A percentile compares a stretch with the other conserved stretches of the same genome.
These are phyloP conservation scores for Apeira syringaria DNA, from an alignment of 2,888 invertebrate species.

Conservation along the genomic window DNA sequence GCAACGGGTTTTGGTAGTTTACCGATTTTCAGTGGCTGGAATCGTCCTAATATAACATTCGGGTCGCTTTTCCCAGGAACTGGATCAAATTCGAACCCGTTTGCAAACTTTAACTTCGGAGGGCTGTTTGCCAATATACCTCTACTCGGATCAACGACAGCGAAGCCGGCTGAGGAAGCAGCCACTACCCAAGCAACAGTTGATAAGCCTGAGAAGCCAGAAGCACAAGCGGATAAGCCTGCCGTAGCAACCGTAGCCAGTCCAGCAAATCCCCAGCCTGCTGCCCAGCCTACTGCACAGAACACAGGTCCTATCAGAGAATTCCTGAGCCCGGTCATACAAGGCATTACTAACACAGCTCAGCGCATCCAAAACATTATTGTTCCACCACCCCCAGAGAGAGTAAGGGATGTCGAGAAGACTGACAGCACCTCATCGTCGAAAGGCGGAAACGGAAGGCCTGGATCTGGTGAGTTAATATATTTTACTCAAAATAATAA, in stretches of 20 bases:
- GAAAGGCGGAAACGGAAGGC: slow-evolving; percentile 32
- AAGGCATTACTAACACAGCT: slow-evolving; percentile 37
- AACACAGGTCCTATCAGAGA: slow-evolving; percentile 46
- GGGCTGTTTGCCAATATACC: too few species aligned
- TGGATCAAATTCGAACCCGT: too few species aligned
- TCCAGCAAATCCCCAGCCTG: slow-evolving; percentile 1
- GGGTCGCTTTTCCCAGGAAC: too few species aligned
- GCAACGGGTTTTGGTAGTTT: background rate
- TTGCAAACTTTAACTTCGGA: too few species aligned
- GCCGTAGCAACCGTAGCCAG: background rate
- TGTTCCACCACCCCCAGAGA: slow-evolving; percentile 40
- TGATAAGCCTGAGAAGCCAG: slow-evolving; percentile 9
- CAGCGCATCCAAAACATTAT: slow-evolving; percentile 41
- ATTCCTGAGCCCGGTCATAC: slow-evolving; percentile 45
- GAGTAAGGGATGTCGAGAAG: slow-evolving; percentile 44
- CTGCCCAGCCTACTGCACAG: slow-evolving; percentile 13
- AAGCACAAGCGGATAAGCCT: slow-evolving; percentile 2
- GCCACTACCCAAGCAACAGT: background rate
- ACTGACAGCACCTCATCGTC: slow-evolving; percentile 34
- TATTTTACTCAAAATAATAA: too few species aligned
- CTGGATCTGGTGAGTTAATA: slow-evolving; percentile 29
- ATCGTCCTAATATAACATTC: too few species aligned
- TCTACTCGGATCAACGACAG: slow-evolving; percentile 1
- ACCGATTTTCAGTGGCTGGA: too few species aligned
- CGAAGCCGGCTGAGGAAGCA: slow-evolving; percentile 1